Evolutionary conservation across 1,140 invertebrate genomes (phyloP).

Genomic region (Pissodes strobi): DNA sequence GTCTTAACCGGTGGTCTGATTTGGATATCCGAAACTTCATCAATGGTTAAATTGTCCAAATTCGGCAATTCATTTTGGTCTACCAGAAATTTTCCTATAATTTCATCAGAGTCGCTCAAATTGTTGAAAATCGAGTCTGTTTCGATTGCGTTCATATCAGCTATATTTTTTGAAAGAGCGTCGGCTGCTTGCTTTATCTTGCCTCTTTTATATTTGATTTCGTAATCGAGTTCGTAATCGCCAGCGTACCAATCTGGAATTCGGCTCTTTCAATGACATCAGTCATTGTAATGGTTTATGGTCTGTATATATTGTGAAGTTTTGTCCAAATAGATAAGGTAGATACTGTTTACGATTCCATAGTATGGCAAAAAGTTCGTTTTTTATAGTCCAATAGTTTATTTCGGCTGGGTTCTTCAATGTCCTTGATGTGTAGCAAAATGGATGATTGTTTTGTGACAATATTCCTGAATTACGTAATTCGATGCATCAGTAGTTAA

Average conservation of each 20-base stretch:
- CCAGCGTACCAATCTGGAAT: slow-evolving; percentile 52
- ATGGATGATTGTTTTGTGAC: too few relatives aligned
- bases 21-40: not conserved
- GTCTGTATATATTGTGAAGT: too few relatives aligned
- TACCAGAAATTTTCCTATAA: slow-evolving; percentile 13
- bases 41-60: not conserved
- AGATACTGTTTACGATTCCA: too few relatives aligned
- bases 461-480: too few relatives aligned
- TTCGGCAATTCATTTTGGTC: not conserved
- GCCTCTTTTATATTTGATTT: slow-evolving; percentile 51
- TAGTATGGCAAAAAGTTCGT: too few relatives aligned
- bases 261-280: slow-evolving; percentile 55
- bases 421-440: too few relatives aligned
- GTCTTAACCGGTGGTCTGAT: not conserved
- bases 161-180: slow-evolving; percentile 44
- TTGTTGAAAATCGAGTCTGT: slow-evolving; percentile 15
- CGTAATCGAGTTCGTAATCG: slow-evolving; percentile 40
- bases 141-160: slow-evolving; percentile 16
- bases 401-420: too few relatives aligned
- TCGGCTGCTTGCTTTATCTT: slow-evolving; percentile 53
- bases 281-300: slow-evolving; percentile 57
- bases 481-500: too few relatives aligned
- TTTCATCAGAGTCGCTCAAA: slow-evolving; percentile 6
- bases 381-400: too few relatives aligned
- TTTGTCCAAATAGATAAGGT: too few relatives aligned